Evolutionary conservation across 1,140 invertebrate species (phyloP).

Genomic region (Scaptomyza graminum): DNA sequence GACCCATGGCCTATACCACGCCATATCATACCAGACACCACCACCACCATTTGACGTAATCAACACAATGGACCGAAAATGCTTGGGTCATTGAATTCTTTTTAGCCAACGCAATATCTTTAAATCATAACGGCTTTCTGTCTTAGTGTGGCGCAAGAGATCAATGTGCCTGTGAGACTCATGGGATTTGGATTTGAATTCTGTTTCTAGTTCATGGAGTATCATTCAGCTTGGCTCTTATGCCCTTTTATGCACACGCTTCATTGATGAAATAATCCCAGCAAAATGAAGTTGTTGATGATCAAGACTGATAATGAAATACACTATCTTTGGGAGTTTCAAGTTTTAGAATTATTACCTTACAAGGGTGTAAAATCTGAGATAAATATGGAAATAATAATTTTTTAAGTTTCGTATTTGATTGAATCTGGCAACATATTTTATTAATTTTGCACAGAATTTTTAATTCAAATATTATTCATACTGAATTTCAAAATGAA

Average conservation of each 20-base stretch:
- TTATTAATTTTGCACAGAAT: too few relatives aligned
- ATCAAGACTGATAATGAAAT: neutral
- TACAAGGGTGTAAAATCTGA: too few relatives aligned
- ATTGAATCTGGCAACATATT: too few relatives aligned
- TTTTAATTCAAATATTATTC: too few relatives aligned
- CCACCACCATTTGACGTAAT: slow-evolving; percentile 68
- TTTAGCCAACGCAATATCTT: slow-evolving; percentile 40
- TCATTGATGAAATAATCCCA: slow-evolving; percentile 75
- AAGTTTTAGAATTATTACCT: too few relatives aligned
- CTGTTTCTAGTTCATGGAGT: slow-evolving; percentile 23
- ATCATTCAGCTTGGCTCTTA: slow-evolving; percentile 46
- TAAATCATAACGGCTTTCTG: slow-evolving; percentile 69
- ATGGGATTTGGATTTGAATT: neutral
- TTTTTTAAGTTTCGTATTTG: too few relatives aligned
- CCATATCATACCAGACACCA: too few relatives aligned
- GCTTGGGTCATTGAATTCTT: slow-evolving; percentile 76
- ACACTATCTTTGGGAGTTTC: neutral
- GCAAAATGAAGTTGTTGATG: slow-evolving; percentile 7
- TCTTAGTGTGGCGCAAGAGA: slow-evolving; percentile 54
- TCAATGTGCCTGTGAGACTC: slow-evolving; percentile 61
- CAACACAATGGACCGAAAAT: slow-evolving; percentile 72
- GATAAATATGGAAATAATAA: too few relatives aligned
- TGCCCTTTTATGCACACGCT: slow-evolving; percentile 58
- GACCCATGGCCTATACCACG: slow-evolving; percentile 49
- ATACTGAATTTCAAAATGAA: too few relatives aligned